Base-by-base conservation (phyloP, 2,797 vertebrate species). In the Huso huso region DNA sequence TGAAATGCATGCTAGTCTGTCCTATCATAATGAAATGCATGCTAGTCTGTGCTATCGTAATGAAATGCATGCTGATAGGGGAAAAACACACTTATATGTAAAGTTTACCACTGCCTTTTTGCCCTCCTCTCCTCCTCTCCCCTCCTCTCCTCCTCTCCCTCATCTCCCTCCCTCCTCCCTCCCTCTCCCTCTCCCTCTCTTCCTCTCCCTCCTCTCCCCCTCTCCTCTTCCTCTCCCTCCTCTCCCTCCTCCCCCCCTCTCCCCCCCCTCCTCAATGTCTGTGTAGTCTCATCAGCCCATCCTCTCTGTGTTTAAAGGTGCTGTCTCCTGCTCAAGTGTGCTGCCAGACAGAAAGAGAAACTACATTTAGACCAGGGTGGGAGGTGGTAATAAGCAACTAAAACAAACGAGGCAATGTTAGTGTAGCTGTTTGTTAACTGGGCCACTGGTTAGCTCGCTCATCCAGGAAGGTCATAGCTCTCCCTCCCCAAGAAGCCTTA, bases 401-500 rank as follows among this genome's bases (percentile, higher is more conserved):
- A 71, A 69, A 68, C 62, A 66, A 68, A 70, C 6, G 51, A 61
- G 55, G 66, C 63, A 18, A 49, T 57, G 64, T 62, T 37, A 48
- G 67, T 66, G 61, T 48, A 60, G 60, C 77, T 85, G 84, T 82
- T 87, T 85, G 84, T 82, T 87, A 81, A 49, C 75, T 78, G 80
- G 84, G 83, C 77, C 82, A 80, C 80, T 79, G 70, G 78, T 85
- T 78, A 86, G 82, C 84, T 87, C 84, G 80, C 83, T 83, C 84
- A 89, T 84, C 86, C 75, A 82, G 79, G 79, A 72, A 78, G 82
- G 83, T 84, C 81, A 8, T 76, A 85, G 83, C 87, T 82, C 83
- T 75, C 81, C 79, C 74, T 84, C 81, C 83, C 80, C 70, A 80
- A 91, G 89, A 90, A 90, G 88, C 81, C 95, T 96, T 96, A 93